Base-by-base conservation (phyloP, 2,888 invertebrate species). In the Leptopilina syphax region DNA sequence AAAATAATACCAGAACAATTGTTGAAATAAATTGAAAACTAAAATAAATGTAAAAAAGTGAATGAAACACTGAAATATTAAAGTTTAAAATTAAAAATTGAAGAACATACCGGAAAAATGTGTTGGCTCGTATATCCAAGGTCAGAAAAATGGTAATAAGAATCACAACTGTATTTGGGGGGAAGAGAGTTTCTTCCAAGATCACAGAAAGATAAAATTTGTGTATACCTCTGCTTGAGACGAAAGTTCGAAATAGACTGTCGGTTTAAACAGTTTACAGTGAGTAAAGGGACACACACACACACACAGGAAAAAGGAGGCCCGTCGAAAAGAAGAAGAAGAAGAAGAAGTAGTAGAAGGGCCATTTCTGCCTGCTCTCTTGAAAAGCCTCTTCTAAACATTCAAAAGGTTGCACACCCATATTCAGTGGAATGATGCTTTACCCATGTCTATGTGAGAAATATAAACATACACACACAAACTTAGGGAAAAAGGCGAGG, bases 171-270 rank as follows among this genome's bases (percentile, higher is more conserved):
- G 34, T 34, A 34, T 34, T 34, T 34, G 34, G 50, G 50, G 12
- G 50, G 50, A 50, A 50, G 50, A 50, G 12, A 50, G 10, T 50
- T 50, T 50, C 27, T 13, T 8, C 27, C 70, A 73, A 57, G 54
- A 27, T 54, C 70, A 57, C 18, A 13, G 9, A 7, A 73, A 10
- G 50, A 54, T 66, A 13, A 50, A 44, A 54, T 50, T 10, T 24
- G 50, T 18, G 13, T 27, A 50, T 9, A 24, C 67, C 68, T 77
- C 81, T 81, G 77, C 24, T 10, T 79, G 6, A 76, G 54, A 66
- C 83, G 84, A 83, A 76, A 78, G 82, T 81, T 81, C 77, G 76
- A 63, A 54, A 80, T 67, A 54, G 65, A 85, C 85, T 85, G 84
- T 18, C 54, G 44, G 47, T 60, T 65, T 50, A 34, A 34, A 44